These are phyloP conservation scores for Caenorhabditis sp. DNA, from an alignment of 2,888 invertebrate species.

Conservation along the genomic window DNA sequence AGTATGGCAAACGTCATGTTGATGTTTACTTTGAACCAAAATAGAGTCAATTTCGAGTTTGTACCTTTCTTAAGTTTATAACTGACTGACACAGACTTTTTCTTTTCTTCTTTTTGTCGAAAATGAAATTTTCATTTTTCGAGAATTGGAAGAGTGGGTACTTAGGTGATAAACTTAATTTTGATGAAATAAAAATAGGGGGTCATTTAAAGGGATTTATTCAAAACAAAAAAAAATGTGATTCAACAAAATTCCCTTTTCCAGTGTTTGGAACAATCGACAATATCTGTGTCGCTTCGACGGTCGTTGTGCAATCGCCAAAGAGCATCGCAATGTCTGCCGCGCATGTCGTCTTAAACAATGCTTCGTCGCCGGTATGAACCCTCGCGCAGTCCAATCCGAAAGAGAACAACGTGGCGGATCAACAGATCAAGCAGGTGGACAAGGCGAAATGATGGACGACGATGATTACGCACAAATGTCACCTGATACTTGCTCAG, in stretches of 20 bases:
- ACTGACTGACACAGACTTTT: background rate
- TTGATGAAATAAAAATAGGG: too few relatives aligned
- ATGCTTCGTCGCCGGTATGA: conserved; percentile 64
- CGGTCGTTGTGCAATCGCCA: conserved; percentile 62
- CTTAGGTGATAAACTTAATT: background rate
- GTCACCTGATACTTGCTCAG: conserved; percentile 41
- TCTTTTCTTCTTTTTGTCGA: too few relatives aligned
- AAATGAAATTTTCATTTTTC: background rate
- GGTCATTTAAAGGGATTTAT: too few relatives aligned
- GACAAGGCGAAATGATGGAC: conserved; percentile 41
- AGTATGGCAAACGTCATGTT: too few relatives aligned
- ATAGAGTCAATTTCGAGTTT: too few relatives aligned
- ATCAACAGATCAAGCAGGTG: conserved; percentile 12
- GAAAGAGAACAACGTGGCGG: conserved; percentile 47
- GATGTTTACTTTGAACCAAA: too few relatives aligned
- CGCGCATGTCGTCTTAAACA: conserved; percentile 61
- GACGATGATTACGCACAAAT: conserved; percentile 40
- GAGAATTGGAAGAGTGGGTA: background rate
- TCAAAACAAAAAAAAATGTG: background rate
- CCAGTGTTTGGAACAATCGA: conserved; percentile 61
- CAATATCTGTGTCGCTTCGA: conserved; percentile 65
- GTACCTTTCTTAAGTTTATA: too few relatives aligned
- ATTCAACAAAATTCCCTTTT: conserved; percentile 14
- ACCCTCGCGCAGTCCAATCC: conserved; percentile 61
- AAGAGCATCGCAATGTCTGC: conserved; percentile 67